Conservation (phyloP, 1,140 invertebrate genomes). For the Spodoptera litura region DNA sequence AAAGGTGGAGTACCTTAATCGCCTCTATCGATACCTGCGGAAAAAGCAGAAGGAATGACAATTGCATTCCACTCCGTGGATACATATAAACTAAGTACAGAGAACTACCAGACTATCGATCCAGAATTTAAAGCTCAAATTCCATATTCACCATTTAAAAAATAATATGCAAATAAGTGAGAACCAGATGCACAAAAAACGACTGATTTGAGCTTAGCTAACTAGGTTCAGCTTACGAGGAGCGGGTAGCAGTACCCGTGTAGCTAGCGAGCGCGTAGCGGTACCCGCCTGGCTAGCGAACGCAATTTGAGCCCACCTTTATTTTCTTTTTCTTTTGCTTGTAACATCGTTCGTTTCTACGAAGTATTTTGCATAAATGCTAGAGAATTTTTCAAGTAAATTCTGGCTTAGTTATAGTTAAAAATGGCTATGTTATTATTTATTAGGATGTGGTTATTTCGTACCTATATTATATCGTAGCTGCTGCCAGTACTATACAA, state of each 20-base stretch:
- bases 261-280: not conserved
- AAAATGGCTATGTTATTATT: too few relatives aligned
- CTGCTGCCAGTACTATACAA: too few relatives aligned
- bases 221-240: not conserved
- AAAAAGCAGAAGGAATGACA: too few relatives aligned
- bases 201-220: not conserved
- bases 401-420: too few relatives aligned
- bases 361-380: not conserved
- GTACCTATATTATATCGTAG: too few relatives aligned
- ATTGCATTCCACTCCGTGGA: too few relatives aligned
- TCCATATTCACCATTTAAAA: not conserved
- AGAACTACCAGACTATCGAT: too few relatives aligned
- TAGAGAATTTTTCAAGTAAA: not conserved
- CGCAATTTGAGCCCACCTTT: slow-evolving; percentile 5
- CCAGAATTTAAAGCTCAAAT: too few relatives aligned
- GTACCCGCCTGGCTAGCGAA: not conserved
- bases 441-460: too few relatives aligned
- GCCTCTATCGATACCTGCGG: too few relatives aligned
- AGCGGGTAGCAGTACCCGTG: not conserved
- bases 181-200: not conserved
- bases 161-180: not conserved
- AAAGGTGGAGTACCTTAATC: too few relatives aligned
- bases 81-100: too few relatives aligned
- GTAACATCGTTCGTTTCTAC: not conserved
- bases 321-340: slow-evolving; percentile 3